phyloP scores from a whole-genome alignment of 2,797 vertebrate genomes.

The Anomalospiza imberbis region DNA sequence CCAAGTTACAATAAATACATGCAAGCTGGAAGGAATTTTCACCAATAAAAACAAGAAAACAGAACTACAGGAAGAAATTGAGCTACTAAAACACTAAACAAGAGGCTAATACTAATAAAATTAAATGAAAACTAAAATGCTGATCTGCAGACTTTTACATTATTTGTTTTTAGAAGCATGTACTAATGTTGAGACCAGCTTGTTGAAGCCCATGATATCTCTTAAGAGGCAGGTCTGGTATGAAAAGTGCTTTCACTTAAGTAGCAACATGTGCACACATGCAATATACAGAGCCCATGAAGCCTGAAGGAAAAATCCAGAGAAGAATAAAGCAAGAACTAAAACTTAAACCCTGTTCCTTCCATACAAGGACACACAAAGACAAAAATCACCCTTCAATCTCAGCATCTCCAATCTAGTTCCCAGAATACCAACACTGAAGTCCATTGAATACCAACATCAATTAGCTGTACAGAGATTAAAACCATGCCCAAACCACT shows the following conservation, averaged over 20 bases:
- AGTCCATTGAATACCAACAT: slow-evolving; percentile 1
- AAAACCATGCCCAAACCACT: slow-evolving; percentile 45
- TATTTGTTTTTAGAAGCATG: slow-evolving; percentile 31
- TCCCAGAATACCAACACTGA: slow-evolving; percentile 31
- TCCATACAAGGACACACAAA: background rate
- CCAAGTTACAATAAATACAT: background rate
- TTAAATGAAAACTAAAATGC: background rate
- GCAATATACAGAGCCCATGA: slow-evolving; percentile 28
- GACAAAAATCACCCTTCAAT: slow-evolving; percentile 29
- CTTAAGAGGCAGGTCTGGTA: slow-evolving; percentile 65
- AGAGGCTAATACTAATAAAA: background rate
- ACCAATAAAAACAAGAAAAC: background rate
- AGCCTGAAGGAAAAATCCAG: background rate
- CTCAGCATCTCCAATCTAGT: background rate
- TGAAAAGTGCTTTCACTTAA: slow-evolving; percentile 17
- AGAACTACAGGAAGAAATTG: background rate
- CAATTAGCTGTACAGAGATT: slow-evolving; percentile 18
- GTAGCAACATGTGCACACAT: slow-evolving; percentile 11
- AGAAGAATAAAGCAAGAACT: background rate
- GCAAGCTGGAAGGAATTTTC: background rate
- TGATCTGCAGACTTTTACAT: background rate
- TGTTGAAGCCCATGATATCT: background rate
- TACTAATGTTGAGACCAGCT: slow-evolving; percentile 63
- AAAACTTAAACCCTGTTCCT: background rate
- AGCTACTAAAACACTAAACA: background rate